Evolutionary conservation across 2,888 invertebrate species (phyloP).

Genomic region (Diaprepes abbreviatus): DNA sequence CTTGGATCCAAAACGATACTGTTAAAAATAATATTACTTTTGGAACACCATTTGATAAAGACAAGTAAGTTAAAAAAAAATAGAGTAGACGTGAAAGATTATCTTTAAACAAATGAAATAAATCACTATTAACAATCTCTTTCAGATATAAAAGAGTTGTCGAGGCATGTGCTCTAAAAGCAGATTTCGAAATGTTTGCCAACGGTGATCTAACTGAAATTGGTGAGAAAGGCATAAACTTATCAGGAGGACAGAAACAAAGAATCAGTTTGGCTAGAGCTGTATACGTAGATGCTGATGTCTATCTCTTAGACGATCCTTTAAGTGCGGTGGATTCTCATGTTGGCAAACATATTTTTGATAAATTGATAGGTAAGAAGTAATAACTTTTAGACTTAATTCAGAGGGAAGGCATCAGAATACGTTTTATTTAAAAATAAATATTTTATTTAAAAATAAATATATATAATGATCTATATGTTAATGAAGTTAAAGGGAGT

Average conservation of each 20-base stretch:
- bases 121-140: slow-evolving; percentile 58
- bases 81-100: too few relatives aligned
- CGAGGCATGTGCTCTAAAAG: slow-evolving; percentile 66
- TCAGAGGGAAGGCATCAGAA: too few relatives aligned
- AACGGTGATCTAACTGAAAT: slow-evolving; percentile 72
- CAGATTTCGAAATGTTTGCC: slow-evolving; percentile 70
- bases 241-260: slow-evolving; percentile 93
- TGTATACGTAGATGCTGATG: too few relatives aligned
- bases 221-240: slow-evolving; percentile 72
- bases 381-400: too few relatives aligned
- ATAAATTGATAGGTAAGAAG: slow-evolving; percentile 56
- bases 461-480: too few relatives aligned
- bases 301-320: slow-evolving; percentile 95
- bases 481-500: too few relatives aligned
- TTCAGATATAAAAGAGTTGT: slow-evolving; percentile 55
- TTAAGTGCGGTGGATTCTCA: slow-evolving; percentile 88
- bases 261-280: too few relatives aligned
- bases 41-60: slow-evolving; percentile 62
- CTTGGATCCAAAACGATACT: slow-evolving; percentile 72
- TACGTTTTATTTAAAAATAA: too few relatives aligned
- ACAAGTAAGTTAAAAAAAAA: slow-evolving; percentile 29
- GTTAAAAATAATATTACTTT: slow-evolving; percentile 70
- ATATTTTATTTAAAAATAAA: too few relatives aligned
- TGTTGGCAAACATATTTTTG: slow-evolving; percentile 64
- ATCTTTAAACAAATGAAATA: too few relatives aligned